Evolutionary conservation across 2,113 vertebrate genomes (phyloP).

Genomic region (Scomber scombrus): DNA sequence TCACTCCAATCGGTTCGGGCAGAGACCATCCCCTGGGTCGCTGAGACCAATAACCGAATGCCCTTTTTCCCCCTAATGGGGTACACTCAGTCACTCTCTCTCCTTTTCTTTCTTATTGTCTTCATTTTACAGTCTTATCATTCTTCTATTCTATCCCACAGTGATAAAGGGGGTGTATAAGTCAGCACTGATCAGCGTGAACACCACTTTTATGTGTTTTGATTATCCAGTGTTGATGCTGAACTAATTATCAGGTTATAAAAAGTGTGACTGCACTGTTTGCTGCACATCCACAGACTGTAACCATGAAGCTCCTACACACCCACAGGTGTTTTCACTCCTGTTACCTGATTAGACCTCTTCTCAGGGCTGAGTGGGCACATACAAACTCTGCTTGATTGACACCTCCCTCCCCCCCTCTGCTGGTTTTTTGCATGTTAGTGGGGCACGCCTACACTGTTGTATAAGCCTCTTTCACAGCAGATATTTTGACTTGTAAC

Average conservation of each 20-base stretch:
- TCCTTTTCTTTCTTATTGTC: constrained; percentile 39
- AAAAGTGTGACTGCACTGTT: neutral
- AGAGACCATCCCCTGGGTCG: constrained; percentile 60
- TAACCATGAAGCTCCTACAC: neutral
- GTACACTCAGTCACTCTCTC: constrained; percentile 50
- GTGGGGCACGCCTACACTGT: neutral
- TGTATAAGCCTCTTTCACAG: neutral
- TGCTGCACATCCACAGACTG: neutral
- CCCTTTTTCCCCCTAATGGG: constrained; percentile 63
- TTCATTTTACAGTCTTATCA: constrained; percentile 45
- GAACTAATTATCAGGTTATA: neutral
- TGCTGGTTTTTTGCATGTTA: too few species aligned
- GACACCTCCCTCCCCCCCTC: too few species aligned
- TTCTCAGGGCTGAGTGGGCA: neutral
- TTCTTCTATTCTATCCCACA: constrained; percentile 12
- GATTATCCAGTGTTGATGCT: too few species aligned
- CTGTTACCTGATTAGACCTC: neutral
- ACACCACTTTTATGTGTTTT: neutral
- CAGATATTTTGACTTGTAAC: neutral
- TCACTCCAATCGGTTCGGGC: constrained; percentile 74
- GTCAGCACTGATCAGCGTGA: neutral
- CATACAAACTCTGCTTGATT: neutral
- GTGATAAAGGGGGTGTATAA: neutral
- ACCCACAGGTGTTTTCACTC: neutral
- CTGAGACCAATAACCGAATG: constrained; percentile 66